Conservation (phyloP, 2,888 invertebrate species). For the Brachyopa scutellaris region DNA sequence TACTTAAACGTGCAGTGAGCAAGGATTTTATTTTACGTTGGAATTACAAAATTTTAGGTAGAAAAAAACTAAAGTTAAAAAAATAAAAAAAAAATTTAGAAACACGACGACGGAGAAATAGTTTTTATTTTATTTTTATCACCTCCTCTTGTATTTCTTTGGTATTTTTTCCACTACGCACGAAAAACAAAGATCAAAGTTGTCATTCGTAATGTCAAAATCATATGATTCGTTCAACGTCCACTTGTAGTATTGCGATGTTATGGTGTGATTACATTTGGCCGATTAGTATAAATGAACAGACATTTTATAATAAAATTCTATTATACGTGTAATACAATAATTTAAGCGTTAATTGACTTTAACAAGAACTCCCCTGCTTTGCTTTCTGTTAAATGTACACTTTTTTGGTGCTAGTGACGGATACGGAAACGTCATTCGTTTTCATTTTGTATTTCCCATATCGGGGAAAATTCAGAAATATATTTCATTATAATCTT, state of each 20-base stretch:
- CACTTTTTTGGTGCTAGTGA: too few species aligned
- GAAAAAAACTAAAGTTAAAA: constrained; percentile 53
- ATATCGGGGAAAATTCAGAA: too few species aligned
- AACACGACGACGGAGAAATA: constrained; percentile 37
- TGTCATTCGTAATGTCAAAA: constrained; percentile 57
- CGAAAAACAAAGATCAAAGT: constrained; percentile 60
- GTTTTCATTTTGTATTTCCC: too few species aligned
- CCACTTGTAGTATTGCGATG: constrained; percentile 20
- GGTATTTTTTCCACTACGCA: constrained; percentile 49
- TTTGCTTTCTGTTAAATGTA: too few species aligned
- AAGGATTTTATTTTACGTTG: not conserved
- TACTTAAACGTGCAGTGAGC: not conserved
- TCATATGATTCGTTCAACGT: constrained; percentile 51
- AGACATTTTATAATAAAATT: too few species aligned
- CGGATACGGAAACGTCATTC: too few species aligned
- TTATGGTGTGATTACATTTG: constrained; percentile 8
- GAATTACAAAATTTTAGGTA: too few species aligned
- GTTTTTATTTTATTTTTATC: constrained; percentile 36
- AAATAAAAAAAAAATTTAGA: constrained; percentile 54
- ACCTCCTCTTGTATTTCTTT: constrained; percentile 48
- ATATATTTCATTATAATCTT: too few species aligned
- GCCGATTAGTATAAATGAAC: not conserved
- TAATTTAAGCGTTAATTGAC: too few species aligned
- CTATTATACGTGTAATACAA: too few species aligned
- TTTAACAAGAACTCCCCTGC: too few species aligned